phyloP scores from a whole-genome alignment of 1,140 invertebrate genomes.

The Rhysida immarginata region DNA sequence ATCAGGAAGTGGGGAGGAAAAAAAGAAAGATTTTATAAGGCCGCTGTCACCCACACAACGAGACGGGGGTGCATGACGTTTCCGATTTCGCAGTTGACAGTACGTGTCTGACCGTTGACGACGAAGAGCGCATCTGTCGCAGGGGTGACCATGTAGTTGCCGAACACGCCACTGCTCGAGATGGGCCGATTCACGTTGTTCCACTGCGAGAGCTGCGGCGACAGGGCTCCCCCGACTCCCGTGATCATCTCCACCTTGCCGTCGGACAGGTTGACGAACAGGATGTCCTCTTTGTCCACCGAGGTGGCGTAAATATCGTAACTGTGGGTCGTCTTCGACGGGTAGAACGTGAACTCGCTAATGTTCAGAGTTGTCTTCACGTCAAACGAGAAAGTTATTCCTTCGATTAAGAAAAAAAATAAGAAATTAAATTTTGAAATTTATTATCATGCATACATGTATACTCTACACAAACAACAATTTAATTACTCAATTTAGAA shows the following conservation, averaged over 20 bases:
- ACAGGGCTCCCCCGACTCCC: conserved; percentile 48
- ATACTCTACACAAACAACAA: no score
- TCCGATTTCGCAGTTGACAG: conserved; percentile 61
- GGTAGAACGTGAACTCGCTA: conserved; percentile 60
- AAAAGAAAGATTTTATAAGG: conserved; percentile 12
- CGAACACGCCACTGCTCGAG: conserved; percentile 51
- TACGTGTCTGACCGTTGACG: conserved; percentile 52
- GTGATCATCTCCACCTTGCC: conserved; percentile 70
- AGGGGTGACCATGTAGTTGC: conserved; percentile 56
- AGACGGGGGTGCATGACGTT: conserved; percentile 46
- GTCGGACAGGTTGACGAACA: conserved; percentile 54
- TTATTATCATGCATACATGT: no score
- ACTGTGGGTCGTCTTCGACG: conserved; percentile 52
- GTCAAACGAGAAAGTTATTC: conserved; percentile 54
- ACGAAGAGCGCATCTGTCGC: conserved; percentile 55
- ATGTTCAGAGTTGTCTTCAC: conserved; percentile 60
- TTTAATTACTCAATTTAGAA: no score
- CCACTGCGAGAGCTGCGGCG: conserved; percentile 42
- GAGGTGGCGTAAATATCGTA: conserved; percentile 61
- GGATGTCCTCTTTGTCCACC: conserved; percentile 54
- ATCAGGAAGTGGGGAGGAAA: neutral
- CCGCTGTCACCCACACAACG: conserved; percentile 44
- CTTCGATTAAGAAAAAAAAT: conserved; percentile 19
- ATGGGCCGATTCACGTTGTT: conserved; percentile 50
- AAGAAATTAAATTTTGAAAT: neutral